Evolutionary conservation across 2,888 invertebrate species (phyloP).

Genomic region (Leuctra nigra): DNA sequence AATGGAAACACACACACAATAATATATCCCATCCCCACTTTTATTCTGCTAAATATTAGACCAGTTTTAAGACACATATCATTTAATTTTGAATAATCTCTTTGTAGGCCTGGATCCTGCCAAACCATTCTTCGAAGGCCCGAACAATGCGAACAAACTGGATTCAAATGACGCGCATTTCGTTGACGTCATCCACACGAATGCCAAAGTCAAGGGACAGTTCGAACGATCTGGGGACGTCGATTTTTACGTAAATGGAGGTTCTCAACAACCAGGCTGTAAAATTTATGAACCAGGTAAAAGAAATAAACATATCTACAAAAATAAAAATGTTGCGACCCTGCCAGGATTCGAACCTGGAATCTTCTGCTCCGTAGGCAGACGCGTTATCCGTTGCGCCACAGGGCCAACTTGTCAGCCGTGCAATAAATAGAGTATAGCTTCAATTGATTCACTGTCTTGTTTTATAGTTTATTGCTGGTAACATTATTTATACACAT

Average conservation of each 20-base stretch:
- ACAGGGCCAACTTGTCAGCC: conserved; percentile 6
- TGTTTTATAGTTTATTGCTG: too few relatives aligned
- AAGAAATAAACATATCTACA: neutral
- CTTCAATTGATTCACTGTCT: too few relatives aligned
- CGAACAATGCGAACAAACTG: conserved; percentile 45
- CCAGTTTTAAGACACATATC: neutral
- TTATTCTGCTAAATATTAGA: too few relatives aligned
- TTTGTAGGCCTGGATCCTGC: conserved; percentile 58
- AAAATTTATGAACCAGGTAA: neutral
- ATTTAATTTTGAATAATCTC: too few relatives aligned
- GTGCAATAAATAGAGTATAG: too few relatives aligned
- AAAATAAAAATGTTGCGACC: neutral
- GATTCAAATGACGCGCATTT: conserved; percentile 57
- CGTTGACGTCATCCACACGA: conserved; percentile 66
- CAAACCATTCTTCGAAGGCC: conserved; percentile 51
- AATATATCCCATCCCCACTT: too few relatives aligned
- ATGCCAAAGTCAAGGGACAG: conserved; percentile 60
- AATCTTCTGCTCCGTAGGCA: conserved; percentile 14
- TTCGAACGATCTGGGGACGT: conserved; percentile 58
- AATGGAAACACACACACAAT: too few relatives aligned
- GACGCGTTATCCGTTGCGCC: conserved; percentile 14
- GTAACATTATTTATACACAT: too few relatives aligned
- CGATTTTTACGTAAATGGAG: conserved; percentile 68
- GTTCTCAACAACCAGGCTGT: conserved; percentile 61
- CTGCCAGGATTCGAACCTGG: conserved; percentile 14